These are phyloP conservation scores for Martes martes DNA, from an alignment of 2,113 vertebrate genomes.

Conservation along the genomic window DNA sequence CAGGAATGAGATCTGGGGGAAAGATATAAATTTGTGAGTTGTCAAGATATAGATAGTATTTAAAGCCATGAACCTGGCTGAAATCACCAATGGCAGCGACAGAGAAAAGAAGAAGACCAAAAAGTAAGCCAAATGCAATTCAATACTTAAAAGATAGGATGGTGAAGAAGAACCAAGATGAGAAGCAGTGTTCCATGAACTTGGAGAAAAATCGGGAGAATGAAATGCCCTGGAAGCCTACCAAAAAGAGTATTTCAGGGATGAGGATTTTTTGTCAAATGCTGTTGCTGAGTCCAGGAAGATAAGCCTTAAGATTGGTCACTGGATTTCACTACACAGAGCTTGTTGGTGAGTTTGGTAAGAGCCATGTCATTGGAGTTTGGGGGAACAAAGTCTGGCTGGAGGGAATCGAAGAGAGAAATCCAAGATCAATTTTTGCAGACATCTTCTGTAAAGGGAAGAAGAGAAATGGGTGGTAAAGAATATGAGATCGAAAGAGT, in stretches of 20 bases:
- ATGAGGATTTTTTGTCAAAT: background rate
- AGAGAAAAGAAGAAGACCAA: background rate
- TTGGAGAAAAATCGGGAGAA: background rate
- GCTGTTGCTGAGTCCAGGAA: background rate
- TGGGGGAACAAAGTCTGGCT: background rate
- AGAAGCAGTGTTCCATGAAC: background rate
- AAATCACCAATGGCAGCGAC: background rate
- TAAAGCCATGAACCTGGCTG: background rate
- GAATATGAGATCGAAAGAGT: background rate
- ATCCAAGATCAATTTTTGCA: background rate
- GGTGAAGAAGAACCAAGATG: background rate
- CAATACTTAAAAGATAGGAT: background rate
- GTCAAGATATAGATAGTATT: background rate
- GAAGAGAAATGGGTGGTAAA: background rate
- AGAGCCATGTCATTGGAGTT: background rate
- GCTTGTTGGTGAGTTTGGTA: background rate
- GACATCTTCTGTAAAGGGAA: background rate
- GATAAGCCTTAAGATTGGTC: background rate
- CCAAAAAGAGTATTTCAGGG: background rate
- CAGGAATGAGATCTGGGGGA: background rate
- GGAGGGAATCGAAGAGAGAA: background rate
- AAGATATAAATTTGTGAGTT: background rate
- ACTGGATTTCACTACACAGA: background rate
- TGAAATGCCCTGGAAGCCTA: background rate
- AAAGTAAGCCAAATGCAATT: background rate